Conservation (phyloP, 2,113 vertebrate species). For the Columba janthina region DNA sequence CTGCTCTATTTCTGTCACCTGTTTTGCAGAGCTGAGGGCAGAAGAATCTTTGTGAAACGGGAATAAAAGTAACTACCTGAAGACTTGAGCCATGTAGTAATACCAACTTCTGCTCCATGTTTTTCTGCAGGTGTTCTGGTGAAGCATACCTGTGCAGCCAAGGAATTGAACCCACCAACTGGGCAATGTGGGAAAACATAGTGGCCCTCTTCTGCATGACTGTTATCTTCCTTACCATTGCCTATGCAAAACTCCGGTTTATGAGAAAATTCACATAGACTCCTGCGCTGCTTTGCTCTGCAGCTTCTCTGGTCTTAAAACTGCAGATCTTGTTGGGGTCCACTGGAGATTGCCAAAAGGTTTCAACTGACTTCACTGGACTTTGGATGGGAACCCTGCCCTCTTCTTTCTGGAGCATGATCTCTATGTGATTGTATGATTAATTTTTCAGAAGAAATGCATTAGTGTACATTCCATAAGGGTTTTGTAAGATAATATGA, state of each 20-base stretch:
- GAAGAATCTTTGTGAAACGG: background rate
- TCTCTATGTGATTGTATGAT: background rate
- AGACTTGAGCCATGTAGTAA: background rate
- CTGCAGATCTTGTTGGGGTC: background rate
- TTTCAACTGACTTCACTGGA: background rate
- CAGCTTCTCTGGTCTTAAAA: background rate
- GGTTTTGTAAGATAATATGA: background rate
- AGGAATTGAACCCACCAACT: constrained; percentile 41
- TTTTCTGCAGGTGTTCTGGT: constrained; percentile 65
- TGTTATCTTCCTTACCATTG: constrained; percentile 64
- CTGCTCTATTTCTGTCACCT: background rate
- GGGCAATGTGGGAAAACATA: constrained; percentile 73
- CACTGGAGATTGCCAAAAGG: background rate
- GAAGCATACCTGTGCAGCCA: constrained; percentile 68
- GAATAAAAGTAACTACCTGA: background rate
- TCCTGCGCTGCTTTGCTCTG: background rate
- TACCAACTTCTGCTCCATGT: background rate
- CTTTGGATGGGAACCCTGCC: background rate
- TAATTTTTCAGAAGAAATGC: background rate
- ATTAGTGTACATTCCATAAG: background rate
- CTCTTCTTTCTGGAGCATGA: background rate
- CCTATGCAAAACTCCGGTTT: constrained; percentile 67
- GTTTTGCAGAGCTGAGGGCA: background rate
- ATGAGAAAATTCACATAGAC: constrained; percentile 72
- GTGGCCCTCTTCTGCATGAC: constrained; percentile 71